Evolutionary conservation across 2,888 invertebrate species (phyloP), one percentile per base, ranked within the genome.

Genomic region (Koerneria pararmatus): DNA sequence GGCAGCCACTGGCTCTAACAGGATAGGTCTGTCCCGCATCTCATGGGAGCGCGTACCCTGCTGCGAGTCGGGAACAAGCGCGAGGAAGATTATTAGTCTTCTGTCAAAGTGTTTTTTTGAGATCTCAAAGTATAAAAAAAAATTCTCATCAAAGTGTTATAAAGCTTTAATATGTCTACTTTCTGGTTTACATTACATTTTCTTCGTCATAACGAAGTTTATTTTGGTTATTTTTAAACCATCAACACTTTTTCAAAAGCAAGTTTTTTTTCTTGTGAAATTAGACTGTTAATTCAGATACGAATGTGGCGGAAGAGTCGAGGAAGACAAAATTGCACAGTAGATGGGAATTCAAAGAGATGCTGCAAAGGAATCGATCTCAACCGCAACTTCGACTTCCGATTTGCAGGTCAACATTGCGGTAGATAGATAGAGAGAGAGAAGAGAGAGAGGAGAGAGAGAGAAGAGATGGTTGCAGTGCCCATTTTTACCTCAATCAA

Each of bases 341-440:
- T 72, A 2, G 75, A 78, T 31, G 75, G 74, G 51, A 60, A 64
- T 22, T 71, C 75, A 19, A 71, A 73, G 41, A 69, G 75, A 3
- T 81, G 81, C 60, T 81, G 81, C 66, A 68, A 69, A 48, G 81
- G 81, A n/a, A 79, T 80, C 19, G 81, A 81, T 59, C 69, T 81
- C 1, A 81, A 81, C 65, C 65, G 81, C 27, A 81, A 81, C 62
- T 81, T 81, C 58, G 80, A 70, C 58, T 81, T 78, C 69, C 73
- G 77, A n/a, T 81, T 80, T 58, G 76, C 73, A 41, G 73, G 75
- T 75, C 34, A 5, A 54, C 57, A 34, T 24, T n/a, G n/a, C n/a
- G n/a, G n/a, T n/a, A n/a, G n/a, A n/a, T n/a, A n/a, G n/a, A n/a
- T n/a, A n/a, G n/a, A n/a, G n/a, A n/a, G n/a, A n/a, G n/a, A n/a